Percentiles rank a stretch among this genome's conserved stretches.
These are phyloP conservation scores for Hyposoter didymator DNA, from an alignment of 2,888 invertebrate genomes.

Conservation along the genomic window DNA sequence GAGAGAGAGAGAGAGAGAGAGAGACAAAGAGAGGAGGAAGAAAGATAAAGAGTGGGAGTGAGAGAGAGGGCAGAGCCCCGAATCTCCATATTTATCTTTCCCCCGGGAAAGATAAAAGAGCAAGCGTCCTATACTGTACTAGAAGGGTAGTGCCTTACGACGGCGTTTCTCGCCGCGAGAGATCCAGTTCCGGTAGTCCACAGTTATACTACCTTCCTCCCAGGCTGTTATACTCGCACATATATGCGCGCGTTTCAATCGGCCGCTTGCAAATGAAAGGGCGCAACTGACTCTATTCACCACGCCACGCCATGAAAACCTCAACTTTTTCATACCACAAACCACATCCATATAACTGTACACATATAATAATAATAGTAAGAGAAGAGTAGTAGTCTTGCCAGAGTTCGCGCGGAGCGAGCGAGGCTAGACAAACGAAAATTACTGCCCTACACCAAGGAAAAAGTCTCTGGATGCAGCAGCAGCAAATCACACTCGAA, in stretches of 20 bases:
- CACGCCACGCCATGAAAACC: background rate
- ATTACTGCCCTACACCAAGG: constrained; percentile 30
- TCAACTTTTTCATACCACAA: constrained; percentile 1
- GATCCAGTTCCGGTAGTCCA: constrained; percentile 61
- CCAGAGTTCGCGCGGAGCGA: constrained; percentile 44
- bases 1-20: background rate
- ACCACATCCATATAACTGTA: constrained; percentile 4
- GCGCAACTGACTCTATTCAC: background rate
- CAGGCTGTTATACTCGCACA: constrained; percentile 30
- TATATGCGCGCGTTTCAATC: constrained; percentile 17
- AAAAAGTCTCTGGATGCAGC: constrained; percentile 33
- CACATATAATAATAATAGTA: constrained; percentile 1
- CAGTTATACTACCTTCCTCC: constrained; percentile 52
- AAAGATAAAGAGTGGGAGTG: background rate
- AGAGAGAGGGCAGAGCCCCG: constrained; percentile 47
- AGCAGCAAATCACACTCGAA: constrained; percentile 23
- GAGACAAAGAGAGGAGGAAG: background rate
- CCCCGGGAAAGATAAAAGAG: constrained; percentile 68
- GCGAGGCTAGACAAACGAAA: constrained; percentile 51
- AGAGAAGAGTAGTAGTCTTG: constrained; percentile 34
- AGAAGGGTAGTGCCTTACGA: constrained; percentile 52
- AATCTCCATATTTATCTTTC: constrained; percentile 72
- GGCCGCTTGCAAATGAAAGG: background rate
- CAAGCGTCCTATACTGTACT: constrained; percentile 49
- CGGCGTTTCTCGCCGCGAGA: constrained; percentile 51